These are phyloP conservation scores for Crambe crambe DNA, from an alignment of 37 sponge, comb jelly and placozoan species.

Conservation along the genomic window DNA sequence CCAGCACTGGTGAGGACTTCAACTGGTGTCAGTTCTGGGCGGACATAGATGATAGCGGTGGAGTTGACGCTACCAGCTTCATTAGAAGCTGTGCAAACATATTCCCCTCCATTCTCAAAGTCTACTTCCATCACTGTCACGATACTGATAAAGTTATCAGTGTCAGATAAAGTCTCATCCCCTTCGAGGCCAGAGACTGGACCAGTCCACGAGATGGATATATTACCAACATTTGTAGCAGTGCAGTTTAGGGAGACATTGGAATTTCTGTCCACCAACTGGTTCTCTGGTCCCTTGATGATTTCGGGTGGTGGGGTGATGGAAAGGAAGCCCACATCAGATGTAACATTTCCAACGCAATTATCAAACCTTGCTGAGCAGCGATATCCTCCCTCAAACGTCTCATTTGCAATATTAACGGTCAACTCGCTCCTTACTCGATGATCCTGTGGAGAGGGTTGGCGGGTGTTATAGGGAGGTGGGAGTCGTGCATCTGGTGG, in stretches of 20 bases:
- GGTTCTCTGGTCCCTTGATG: neutral
- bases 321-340: neutral
- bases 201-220: slow-evolving; percentile 20
- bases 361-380: slow-evolving; percentile 5
- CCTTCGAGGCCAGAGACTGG: neutral
- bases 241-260: slow-evolving; percentile 8
- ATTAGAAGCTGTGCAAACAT: slow-evolving; percentile 60
- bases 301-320: neutral
- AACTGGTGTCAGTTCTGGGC: slow-evolving; percentile 24
- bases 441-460: neutral
- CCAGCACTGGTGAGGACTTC: slow-evolving; percentile 3
- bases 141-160: neutral
- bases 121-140: neutral
- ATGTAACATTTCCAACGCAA: neutral
- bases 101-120: slow-evolving; percentile 31
- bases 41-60: slow-evolving; percentile 14
- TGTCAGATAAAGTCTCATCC: neutral
- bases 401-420: neutral
- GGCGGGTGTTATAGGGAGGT: neutral
- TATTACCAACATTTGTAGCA: neutral
- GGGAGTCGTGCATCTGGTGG: slow-evolving; percentile 1
- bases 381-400: neutral
- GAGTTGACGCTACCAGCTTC: slow-evolving; percentile 46
- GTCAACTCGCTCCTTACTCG: slow-evolving; percentile 6
- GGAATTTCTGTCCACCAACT: neutral